Evolutionary conservation across 1,140 invertebrate species (phyloP), one percentile per base, ranked within the genome.

Genomic region (Sarcophaga bullata): DNA sequence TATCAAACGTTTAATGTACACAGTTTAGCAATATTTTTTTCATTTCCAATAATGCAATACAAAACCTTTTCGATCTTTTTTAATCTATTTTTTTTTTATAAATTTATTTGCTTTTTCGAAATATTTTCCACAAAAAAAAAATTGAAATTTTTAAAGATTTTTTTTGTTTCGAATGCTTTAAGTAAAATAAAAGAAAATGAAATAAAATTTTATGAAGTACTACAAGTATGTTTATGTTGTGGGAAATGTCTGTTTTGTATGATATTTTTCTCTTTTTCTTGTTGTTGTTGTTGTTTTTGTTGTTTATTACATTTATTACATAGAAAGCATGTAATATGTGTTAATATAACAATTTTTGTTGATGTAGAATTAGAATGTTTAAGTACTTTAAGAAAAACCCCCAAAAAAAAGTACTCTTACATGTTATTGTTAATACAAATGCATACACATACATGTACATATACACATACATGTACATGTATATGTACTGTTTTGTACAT

Each of bases 361-460:
- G 54, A 58, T 58, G 54, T 58, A 58, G 54, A 58, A 58, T 58
- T 58, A 58, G 54, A 58, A 58, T 58, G 54, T 58, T 58, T 58
- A 58, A 58, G 54, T 58, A 58, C 54, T 58, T n/a, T 58, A 58
- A 13, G 54, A 58, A 58, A 58, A 58, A n/a, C 11, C 54, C 54
- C 15, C 54, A 58, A 37, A 37, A 58, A 58, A 58, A 58, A n/a
- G n/a, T 58, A n/a, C n/a, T 15, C 13, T 58, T 58, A n/a, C n/a
- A n/a, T n/a, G n/a, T n/a, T n/a, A n/a, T n/a, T n/a, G n/a, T n/a
- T n/a, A n/a, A n/a, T n/a, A n/a, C n/a, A n/a, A n/a, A 15, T 58
- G 52, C 52, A 58, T 58, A 58, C 52, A 58, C 13, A 15, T 58
- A 58, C 52, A 58, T 10, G 52, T 15, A 58, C 52, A 58, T 58